Conservation (phyloP, 2,113 vertebrate genomes). For the Rhinichthys klamathensis region DNA sequence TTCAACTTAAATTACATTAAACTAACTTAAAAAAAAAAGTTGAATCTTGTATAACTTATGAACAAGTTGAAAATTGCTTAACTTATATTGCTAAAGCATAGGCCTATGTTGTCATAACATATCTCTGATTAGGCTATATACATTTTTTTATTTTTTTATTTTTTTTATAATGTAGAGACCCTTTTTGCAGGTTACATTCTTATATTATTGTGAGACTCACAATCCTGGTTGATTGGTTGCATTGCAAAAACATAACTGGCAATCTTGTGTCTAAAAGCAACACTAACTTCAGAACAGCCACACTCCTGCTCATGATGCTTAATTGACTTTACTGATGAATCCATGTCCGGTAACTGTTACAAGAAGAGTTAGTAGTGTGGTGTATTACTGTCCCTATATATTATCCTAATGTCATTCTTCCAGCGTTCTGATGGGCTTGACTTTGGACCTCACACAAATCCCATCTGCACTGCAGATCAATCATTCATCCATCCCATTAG, state of each 20-base stretch:
- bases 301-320: not conserved
- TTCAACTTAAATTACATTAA: too few species aligned
- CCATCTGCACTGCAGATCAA: slow-evolving; percentile 1
- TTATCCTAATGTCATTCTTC: not conserved
- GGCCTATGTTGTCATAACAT: too few species aligned
- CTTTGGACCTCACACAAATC: not conserved
- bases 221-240: not conserved
- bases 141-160: too few species aligned
- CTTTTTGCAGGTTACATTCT: not conserved
- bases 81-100: too few species aligned
- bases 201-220: not conserved
- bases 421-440: not conserved
- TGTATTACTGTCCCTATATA: not conserved
- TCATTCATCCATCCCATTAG: slow-evolving; percentile 9
- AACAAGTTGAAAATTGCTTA: too few species aligned
- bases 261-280: not conserved
- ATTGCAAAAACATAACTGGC: not conserved
- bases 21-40: too few species aligned
- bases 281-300: not conserved
- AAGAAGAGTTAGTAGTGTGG: not conserved
- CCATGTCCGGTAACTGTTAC: not conserved
- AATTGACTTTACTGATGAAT: not conserved
- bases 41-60: too few species aligned
- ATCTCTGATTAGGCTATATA: too few species aligned
- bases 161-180: too few species aligned